Conservation (phyloP, 2,113 vertebrate genomes). For the Saiga tatarica region DNA sequence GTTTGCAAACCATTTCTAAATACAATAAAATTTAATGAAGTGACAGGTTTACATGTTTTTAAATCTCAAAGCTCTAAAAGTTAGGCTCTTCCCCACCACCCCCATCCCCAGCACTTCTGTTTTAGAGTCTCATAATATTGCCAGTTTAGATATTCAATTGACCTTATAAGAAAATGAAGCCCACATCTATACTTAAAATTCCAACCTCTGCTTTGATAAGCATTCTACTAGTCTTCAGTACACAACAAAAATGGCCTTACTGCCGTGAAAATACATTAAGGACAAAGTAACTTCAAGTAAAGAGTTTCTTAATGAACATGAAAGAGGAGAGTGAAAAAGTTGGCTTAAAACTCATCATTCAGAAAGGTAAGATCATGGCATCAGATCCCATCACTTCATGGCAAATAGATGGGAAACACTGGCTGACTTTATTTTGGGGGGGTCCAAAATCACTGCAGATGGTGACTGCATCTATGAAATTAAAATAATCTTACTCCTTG, state of each 20-base stretch:
- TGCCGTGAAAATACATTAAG: neutral
- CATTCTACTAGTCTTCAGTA: neutral
- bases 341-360: neutral
- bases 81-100: neutral
- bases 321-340: neutral
- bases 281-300: neutral
- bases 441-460: neutral
- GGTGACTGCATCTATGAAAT: neutral
- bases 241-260: neutral
- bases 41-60: neutral
- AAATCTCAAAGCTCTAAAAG: neutral
- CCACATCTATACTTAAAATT: neutral
- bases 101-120: accelerated
- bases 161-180: neutral
- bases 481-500: neutral
- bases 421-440: neutral
- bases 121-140: neutral
- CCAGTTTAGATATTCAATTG: neutral
- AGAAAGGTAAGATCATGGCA: neutral
- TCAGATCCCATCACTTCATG: neutral
- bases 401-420: neutral
- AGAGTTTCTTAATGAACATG: neutral
- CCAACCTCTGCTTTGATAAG: neutral
- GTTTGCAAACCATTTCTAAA: neutral
- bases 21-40: neutral